Evolutionary conservation across 2,888 invertebrate genomes (phyloP).

Genomic region (Meganola albula): DNA sequence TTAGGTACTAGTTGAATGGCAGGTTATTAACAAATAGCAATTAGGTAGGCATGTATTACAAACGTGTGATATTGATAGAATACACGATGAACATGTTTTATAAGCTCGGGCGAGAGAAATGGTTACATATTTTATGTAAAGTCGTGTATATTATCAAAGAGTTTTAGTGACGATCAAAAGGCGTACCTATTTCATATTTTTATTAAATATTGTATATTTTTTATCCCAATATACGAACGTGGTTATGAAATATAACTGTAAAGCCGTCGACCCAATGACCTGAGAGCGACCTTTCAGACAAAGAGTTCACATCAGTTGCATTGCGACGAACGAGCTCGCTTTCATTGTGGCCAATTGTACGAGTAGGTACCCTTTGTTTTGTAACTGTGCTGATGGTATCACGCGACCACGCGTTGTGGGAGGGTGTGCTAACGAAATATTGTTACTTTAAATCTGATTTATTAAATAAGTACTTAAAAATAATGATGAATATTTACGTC

Average conservation of each 20-base stretch:
- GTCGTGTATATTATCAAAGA: no score
- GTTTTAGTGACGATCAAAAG: no score
- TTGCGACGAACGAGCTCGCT: conserved; percentile 33
- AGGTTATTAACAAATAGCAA: no score
- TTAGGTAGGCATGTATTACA: no score
- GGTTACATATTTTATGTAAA: no score
- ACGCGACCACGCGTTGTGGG: conserved; percentile 17
- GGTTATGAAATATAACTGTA: conserved; percentile 18
- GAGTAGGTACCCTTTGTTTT: conserved; percentile 43
- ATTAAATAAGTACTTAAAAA: no score
- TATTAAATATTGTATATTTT: no score
- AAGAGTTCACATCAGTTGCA: conserved; percentile 27
- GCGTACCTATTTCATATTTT: no score
- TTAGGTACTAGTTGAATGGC: neutral
- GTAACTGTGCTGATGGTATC: conserved; percentile 31
- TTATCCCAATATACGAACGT: conserved; percentile 4
- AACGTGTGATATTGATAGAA: no score
- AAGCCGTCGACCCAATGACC: conserved; percentile 30
- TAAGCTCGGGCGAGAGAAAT: no score
- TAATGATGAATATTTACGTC: no score
- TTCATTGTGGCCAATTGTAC: conserved; percentile 38
- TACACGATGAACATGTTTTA: no score
- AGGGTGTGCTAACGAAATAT: conserved; percentile 7
- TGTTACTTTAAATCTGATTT: neutral
- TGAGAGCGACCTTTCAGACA: conserved; percentile 28